phyloP scores from a whole-genome alignment of 2,888 invertebrate species.

The Lagria hirta region DNA sequence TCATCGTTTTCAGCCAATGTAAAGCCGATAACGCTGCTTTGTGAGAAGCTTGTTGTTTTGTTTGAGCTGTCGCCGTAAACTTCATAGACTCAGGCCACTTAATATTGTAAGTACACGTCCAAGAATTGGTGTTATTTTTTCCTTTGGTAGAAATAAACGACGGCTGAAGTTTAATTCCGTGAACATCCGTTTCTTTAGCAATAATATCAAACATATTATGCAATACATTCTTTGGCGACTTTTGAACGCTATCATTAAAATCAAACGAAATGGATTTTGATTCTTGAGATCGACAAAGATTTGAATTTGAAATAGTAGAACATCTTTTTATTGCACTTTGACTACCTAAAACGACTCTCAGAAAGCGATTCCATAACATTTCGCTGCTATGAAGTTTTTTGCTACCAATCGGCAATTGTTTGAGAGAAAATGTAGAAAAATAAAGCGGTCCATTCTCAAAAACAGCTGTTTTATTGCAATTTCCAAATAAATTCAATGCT shows the following conservation, averaged over 20 bases:
- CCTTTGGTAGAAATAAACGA: slow-evolving; percentile 47
- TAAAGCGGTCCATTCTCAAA: too few relatives aligned
- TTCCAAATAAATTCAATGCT: too few relatives aligned
- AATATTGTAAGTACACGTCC: slow-evolving; percentile 60
- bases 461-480: too few relatives aligned
- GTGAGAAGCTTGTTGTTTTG: slow-evolving; percentile 59
- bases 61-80: slow-evolving; percentile 57
- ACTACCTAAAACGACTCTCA: too few relatives aligned
- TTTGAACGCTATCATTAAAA: slow-evolving; percentile 1
- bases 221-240: slow-evolving; percentile 56
- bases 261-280: too few relatives aligned
- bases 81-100: slow-evolving; percentile 61
- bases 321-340: too few relatives aligned
- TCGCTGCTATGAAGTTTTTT: too few relatives aligned
- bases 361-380: too few relatives aligned
- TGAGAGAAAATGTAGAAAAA: too few relatives aligned
- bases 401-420: too few relatives aligned
- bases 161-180: slow-evolving; percentile 46
- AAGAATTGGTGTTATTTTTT: slow-evolving; percentile 47
- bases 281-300: too few relatives aligned
- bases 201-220: slow-evolving; percentile 56
- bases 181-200: slow-evolving; percentile 51
- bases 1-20: slow-evolving; percentile 57
- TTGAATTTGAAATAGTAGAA: too few relatives aligned
- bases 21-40: slow-evolving; percentile 60